Conservation (phyloP, 2,888 invertebrate species). For the Eupithecia subumbrata region DNA sequence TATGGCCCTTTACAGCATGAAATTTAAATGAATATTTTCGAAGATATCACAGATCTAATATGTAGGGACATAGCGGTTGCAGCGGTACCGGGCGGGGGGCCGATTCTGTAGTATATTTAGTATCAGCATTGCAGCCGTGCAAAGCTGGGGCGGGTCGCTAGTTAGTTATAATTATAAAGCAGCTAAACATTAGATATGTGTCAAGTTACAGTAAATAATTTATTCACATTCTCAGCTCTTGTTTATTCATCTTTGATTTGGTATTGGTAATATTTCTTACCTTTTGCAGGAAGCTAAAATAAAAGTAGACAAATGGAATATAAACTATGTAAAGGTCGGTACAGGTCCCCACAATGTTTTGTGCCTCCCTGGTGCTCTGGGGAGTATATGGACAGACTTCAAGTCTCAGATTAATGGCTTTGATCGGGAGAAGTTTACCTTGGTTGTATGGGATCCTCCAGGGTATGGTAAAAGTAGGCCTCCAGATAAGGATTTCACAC, state of each 20-base stretch:
- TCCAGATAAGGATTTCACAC: conserved; percentile 87
- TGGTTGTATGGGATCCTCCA: conserved; percentile 93
- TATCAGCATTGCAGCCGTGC: too few relatives aligned
- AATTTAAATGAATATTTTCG: too few relatives aligned
- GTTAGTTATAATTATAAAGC: not conserved
- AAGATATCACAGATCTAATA: too few relatives aligned
- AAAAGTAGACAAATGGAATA: conserved; percentile 82
- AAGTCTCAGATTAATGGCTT: conserved; percentile 89
- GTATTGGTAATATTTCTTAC: not conserved
- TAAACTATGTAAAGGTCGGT: conserved; percentile 85
- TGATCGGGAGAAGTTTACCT: conserved; percentile 84
- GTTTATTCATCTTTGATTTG: not conserved
- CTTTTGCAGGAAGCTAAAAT: conserved; percentile 85
- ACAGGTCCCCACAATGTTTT: conserved; percentile 85
- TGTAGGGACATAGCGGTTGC: too few relatives aligned
- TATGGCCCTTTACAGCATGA: too few relatives aligned
- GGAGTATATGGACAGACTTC: conserved; percentile 93
- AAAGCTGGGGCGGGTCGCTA: too few relatives aligned
- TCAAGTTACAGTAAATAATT: not conserved
- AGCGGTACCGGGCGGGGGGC: too few relatives aligned
- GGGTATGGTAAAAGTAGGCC: conserved; percentile 94
- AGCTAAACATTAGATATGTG: not conserved
- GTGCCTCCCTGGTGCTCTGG: conserved; percentile 91
- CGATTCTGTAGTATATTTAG: too few relatives aligned
- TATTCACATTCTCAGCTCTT: not conserved